Evolutionary conservation across 2,113 vertebrate genomes (phyloP).

Genomic region (Panthera leo): DNA sequence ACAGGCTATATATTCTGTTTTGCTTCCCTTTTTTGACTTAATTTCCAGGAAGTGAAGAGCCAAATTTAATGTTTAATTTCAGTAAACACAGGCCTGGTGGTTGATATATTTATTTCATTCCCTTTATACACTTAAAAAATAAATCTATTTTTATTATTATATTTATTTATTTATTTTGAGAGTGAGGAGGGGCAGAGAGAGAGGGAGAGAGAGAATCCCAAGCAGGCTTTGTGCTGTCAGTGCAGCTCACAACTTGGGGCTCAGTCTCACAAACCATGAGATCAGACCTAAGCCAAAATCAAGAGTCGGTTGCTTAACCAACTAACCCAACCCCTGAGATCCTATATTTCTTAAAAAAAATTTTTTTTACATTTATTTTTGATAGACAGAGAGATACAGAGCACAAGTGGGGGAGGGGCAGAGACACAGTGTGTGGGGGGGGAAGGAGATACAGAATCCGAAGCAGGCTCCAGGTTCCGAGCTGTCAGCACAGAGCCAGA

Average conservation of each 20-base stretch:
- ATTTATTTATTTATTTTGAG: neutral
- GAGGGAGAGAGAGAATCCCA: neutral
- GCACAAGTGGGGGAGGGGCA: too few species aligned
- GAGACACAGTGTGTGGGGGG: too few species aligned
- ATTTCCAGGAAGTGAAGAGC: neutral
- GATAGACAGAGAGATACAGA: too few species aligned
- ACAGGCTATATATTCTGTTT: neutral
- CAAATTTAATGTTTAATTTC: slow-evolving; percentile 10
- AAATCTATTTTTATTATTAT: neutral
- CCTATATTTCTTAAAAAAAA: neutral
- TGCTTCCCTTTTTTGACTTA: neutral
- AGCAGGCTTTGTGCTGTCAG: too few species aligned
- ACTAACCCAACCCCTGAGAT: neutral
- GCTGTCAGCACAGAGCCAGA: too few species aligned
- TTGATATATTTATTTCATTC: slow-evolving; percentile 1
- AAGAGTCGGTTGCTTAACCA: too few species aligned
- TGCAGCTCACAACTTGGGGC: too few species aligned
- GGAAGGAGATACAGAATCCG: too few species aligned
- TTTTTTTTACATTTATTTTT: too few species aligned
- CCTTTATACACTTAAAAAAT: neutral
- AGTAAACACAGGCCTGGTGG: neutral
- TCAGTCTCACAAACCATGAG: too few species aligned
- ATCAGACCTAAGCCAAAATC: too few species aligned
- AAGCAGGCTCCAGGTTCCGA: too few species aligned
- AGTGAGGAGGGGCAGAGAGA: neutral